Conservation (phyloP, 2,797 vertebrate species). For the Channa striata region DNA sequence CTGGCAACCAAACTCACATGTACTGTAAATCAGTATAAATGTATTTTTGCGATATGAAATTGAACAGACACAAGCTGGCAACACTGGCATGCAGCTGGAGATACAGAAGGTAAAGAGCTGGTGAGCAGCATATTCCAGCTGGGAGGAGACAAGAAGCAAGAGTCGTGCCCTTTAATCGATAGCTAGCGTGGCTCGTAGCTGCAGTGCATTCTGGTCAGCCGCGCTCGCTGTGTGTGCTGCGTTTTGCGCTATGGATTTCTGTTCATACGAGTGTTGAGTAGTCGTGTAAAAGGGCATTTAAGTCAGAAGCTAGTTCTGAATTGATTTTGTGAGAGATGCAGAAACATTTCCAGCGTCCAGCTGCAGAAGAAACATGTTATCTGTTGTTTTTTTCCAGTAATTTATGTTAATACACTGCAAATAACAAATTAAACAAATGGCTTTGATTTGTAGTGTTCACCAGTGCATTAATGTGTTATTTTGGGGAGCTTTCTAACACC, state of each 20-base stretch:
- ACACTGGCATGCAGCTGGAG: background rate
- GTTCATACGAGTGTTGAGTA: background rate
- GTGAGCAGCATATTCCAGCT: background rate
- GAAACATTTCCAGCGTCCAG: background rate
- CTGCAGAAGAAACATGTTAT: background rate
- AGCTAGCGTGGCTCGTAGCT: constrained; percentile 1
- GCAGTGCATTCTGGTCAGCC: constrained; percentile 13
- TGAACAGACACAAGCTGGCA: too few relatives aligned
- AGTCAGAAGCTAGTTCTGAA: background rate
- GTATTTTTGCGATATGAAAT: too few relatives aligned
- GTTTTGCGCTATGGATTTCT: constrained; percentile 3
- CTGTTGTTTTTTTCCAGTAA: background rate
- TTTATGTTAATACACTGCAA: too few relatives aligned
- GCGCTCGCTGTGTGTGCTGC: background rate
- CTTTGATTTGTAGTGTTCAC: background rate
- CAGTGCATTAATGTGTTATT: background rate
- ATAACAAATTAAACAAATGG: background rate
- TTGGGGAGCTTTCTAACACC: background rate
- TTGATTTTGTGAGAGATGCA: background rate
- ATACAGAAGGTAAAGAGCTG: background rate
- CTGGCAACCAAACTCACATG: background rate
- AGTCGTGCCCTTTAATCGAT: constrained; percentile 16
- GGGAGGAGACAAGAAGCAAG: background rate
- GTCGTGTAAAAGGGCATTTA: background rate
- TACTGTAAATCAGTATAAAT: too few relatives aligned